Evolutionary conservation across 2,797 vertebrate species (phyloP).

Genomic region (Meriones psammophilus): DNA sequence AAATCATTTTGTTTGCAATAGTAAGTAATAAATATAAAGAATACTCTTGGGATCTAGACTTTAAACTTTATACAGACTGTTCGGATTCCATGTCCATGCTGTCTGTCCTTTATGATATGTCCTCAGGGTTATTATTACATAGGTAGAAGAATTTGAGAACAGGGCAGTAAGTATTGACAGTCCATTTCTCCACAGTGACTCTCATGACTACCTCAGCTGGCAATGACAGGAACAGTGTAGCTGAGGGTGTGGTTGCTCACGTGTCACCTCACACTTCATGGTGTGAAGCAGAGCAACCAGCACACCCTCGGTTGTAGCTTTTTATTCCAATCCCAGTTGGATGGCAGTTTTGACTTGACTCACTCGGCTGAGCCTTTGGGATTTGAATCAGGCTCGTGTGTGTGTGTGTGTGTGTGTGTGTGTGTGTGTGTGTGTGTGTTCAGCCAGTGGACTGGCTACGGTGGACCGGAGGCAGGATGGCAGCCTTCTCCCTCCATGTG

Average conservation of each 20-base stretch:
- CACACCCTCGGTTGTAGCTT: neutral
- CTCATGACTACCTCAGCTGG: neutral
- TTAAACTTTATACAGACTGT: neutral
- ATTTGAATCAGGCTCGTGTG: neutral
- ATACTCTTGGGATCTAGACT: slow-evolving; percentile 2
- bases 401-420: accelerated
- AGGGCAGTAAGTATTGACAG: neutral
- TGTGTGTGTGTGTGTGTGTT: neutral
- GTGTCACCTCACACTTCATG: neutral
- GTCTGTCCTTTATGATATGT: neutral
- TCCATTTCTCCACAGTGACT: neutral
- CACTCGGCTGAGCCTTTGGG: neutral
- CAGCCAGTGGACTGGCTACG: neutral
- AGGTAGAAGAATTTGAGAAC: slow-evolving; percentile 5
- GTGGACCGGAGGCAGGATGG: neutral
- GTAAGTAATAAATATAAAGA: slow-evolving; percentile 28
- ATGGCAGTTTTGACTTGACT: neutral
- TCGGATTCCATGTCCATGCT: neutral
- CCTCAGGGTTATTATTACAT: neutral
- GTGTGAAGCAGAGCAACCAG: neutral
- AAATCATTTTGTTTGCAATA: slow-evolving; percentile 43
- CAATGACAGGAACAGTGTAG: neutral
- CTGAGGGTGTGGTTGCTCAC: neutral
- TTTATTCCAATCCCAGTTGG: neutral
- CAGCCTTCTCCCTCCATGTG: neutral